Percentiles rank a stretch among this genome's conserved stretches.
Conservation (phyloP, 2,888 invertebrate genomes). For the Helleia helle region DNA sequence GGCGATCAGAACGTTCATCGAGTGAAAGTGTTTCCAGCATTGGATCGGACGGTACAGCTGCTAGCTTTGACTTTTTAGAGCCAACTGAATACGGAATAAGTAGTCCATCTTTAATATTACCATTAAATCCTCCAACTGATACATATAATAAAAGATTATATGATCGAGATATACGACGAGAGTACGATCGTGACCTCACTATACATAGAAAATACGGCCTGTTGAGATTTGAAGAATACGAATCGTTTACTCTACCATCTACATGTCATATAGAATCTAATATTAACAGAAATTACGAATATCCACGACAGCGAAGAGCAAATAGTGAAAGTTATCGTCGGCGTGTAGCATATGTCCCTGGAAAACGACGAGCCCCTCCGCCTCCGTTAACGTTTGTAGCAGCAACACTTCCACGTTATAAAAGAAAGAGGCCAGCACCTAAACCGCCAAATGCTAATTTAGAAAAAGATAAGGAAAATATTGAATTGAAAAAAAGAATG, state of each 20-base stretch:
- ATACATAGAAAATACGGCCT: conserved; percentile 78
- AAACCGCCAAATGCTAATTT: conserved; percentile 53
- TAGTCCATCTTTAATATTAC: conserved; percentile 45
- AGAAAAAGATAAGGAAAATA: conserved; percentile 29
- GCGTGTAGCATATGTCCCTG: conserved; percentile 80
- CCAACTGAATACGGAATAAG: conserved; percentile 66
- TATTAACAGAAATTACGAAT: conserved; percentile 21
- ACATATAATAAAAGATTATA: conserved; percentile 76
- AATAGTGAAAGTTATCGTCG: conserved; percentile 77
- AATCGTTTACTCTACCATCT: conserved; percentile 51
- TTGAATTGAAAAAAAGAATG: conserved; percentile 14
- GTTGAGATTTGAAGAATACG: conserved; percentile 44
- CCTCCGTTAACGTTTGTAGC: conserved; percentile 68
- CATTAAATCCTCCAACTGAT: conserved; percentile 75
- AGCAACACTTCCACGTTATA: conserved; percentile 49
- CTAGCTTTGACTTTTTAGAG: conserved; percentile 80
- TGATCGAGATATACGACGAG: conserved; percentile 73
- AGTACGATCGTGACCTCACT: conserved; percentile 75
- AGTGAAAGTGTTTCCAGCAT: conserved; percentile 77
- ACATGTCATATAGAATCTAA: conserved; percentile 27
- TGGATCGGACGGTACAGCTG: conserved; percentile 81
- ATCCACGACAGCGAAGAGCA: conserved; percentile 64
- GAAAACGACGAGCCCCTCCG: conserved; percentile 82
- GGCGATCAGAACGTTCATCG: conserved; percentile 65
- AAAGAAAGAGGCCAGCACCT: conserved; percentile 70